Evolutionary conservation across 2,888 invertebrate species (phyloP).

Genomic region (Apeira syringaria): DNA sequence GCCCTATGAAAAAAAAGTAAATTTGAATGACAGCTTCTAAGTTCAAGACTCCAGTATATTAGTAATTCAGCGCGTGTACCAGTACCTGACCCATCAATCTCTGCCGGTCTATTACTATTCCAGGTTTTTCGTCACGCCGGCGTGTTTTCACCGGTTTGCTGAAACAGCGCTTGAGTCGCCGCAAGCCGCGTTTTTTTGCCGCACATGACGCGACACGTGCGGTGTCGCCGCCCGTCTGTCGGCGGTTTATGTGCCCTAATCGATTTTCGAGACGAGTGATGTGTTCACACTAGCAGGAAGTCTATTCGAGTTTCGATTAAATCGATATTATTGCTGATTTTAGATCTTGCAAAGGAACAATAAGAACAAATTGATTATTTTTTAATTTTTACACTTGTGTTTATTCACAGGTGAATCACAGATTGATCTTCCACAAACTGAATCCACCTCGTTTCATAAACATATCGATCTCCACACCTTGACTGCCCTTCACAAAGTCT

Average conservation of each 20-base stretch:
- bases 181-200: slow-evolving; percentile 37
- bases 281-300: slow-evolving; percentile 34
- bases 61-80: not conserved
- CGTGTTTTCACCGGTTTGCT: slow-evolving; percentile 31
- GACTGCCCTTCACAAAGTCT: no score
- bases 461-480: no score
- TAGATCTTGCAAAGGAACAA: no score
- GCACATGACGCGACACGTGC: slow-evolving; percentile 52
- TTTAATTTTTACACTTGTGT: no score
- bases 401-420: no score
- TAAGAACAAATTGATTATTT: no score
- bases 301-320: no score
- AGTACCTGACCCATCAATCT: not conserved
- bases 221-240: slow-evolving; percentile 39
- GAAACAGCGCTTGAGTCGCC: slow-evolving; percentile 34
- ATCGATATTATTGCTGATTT: no score
- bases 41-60: not conserved
- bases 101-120: slow-evolving; percentile 6
- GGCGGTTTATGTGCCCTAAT: slow-evolving; percentile 53
- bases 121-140: slow-evolving; percentile 12
- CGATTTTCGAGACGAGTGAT: slow-evolving; percentile 42
- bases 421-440: no score
- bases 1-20: no score
- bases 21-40: no score
- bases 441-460: no score